Percentiles rank a stretch among this genome's conserved stretches.
Evolutionary conservation across 2,888 invertebrate genomes (phyloP).

Genomic region (Steromphala cineraria): DNA sequence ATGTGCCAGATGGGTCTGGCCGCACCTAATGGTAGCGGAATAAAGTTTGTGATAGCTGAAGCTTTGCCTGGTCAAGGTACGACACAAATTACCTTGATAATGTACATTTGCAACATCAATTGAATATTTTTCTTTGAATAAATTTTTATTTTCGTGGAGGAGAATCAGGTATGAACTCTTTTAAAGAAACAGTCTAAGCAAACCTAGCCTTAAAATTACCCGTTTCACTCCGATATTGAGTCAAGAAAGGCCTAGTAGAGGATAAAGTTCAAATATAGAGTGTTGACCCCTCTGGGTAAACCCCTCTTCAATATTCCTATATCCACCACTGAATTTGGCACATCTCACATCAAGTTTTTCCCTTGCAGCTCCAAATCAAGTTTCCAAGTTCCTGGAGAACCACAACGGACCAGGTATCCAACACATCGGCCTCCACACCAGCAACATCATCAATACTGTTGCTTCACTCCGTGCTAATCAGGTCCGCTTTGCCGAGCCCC

Average conservation of each 20-base stretch:
- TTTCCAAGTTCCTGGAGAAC: constrained; percentile 74
- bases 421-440: constrained; percentile 75
- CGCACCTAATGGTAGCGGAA: constrained; percentile 36
- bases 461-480: constrained; percentile 62
- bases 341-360: neutral
- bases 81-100: neutral
- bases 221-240: no score
- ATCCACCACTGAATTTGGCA: no score
- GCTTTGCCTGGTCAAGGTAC: constrained; percentile 70
- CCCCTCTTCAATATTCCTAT: no score
- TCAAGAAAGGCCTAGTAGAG: no score
- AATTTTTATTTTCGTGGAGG: no score
- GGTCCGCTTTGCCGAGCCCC: constrained; percentile 75
- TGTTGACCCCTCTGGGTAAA: no score
- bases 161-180: no score
- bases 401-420: constrained; percentile 77
- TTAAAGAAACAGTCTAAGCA: no score
- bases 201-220: no score
- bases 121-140: constrained; percentile 20
- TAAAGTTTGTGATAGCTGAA: constrained; percentile 76
- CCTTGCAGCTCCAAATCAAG: constrained; percentile 73
- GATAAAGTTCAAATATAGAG: no score
- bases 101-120: no score
- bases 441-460: constrained; percentile 72
- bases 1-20: constrained; percentile 73